phyloP scores from a whole-genome alignment of 2,113 vertebrate genomes.

The Colius striatus region DNA sequence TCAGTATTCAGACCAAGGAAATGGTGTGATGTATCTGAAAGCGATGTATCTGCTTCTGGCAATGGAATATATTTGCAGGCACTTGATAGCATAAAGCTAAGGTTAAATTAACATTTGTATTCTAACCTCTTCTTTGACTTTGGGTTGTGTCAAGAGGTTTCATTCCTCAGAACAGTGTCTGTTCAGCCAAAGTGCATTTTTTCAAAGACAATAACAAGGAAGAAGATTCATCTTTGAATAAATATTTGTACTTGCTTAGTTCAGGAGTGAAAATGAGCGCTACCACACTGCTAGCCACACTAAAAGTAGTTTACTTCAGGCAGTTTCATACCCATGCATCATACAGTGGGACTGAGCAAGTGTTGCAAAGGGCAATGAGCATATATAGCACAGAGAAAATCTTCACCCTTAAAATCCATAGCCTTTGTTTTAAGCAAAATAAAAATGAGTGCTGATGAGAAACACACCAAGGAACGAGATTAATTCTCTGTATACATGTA shows the following conservation, averaged over 20 bases:
- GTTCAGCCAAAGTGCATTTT: not conserved
- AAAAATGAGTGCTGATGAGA: not conserved
- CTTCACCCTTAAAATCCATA: not conserved
- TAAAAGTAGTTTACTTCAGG: not conserved
- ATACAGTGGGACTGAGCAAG: rapidly evolving
- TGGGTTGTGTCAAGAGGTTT: not conserved
- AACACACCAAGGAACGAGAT: not conserved
- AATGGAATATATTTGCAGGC: not conserved
- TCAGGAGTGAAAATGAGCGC: not conserved
- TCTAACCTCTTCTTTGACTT: not conserved
- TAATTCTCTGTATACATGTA: not conserved
- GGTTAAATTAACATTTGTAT: not conserved
- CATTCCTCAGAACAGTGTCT: not conserved
- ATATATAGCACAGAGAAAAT: not conserved
- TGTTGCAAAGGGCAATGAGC: not conserved
- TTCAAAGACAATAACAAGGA: not conserved
- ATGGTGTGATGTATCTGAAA: too few species aligned
- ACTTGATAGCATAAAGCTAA: not conserved
- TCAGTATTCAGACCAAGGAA: slow-evolving; percentile 80
- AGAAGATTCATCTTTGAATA: not conserved
- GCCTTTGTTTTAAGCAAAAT: not conserved
- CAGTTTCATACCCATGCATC: not conserved
- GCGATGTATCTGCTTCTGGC: not conserved
- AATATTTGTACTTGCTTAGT: not conserved
- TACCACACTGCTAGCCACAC: not conserved